Evolutionary conservation across 2,113 vertebrate species (phyloP), one percentile per base, ranked within the genome.

Genomic region (Petroica traversi): DNA sequence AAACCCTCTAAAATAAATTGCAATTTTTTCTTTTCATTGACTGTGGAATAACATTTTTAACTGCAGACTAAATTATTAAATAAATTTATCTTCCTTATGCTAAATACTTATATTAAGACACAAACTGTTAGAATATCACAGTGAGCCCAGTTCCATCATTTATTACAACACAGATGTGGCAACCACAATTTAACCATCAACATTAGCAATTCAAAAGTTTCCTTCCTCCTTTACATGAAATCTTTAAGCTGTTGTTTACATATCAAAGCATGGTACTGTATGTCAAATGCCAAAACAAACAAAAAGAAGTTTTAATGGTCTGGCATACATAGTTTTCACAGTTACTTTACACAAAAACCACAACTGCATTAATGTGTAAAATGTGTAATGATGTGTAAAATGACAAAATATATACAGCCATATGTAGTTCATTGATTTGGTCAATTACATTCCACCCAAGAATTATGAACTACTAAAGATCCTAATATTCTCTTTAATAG

Each of bases 61-160:
- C 12, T 58, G 61, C 45, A 95, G 54, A 85, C 41, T 72, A 81
- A 93, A 61, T 45, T 48, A 36, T 84, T 76, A 76, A 58, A 31
- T 59, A 89, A 82, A 72, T 49, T 48, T 69, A 51, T 29, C 34
- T 71, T 82, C 33, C 28, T 69, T 79, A 85, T 26, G 59, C 31
- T 66, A 92, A 90, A 78, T 92, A 92, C 84, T 95, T 93, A 38
- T 36, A 85, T 19, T 77, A 92, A 20, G 61, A 69, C 34, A 74
- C 15, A 34, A 83, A n/a, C 52, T 73, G 36, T 55, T 48, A 66
- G 24, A 93, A 38, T 69, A 59, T 41, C 72, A 79, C 14, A 67
- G 46, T 19, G 15, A 87, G 49, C 41, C 38, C 59, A 92, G 14
- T 48, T 84, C 52, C 19, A 22, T 25, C 46, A 40, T 28, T 59